Evolutionary conservation across 2,113 vertebrate species (phyloP).

Genomic region (Labeo rohita): DNA sequence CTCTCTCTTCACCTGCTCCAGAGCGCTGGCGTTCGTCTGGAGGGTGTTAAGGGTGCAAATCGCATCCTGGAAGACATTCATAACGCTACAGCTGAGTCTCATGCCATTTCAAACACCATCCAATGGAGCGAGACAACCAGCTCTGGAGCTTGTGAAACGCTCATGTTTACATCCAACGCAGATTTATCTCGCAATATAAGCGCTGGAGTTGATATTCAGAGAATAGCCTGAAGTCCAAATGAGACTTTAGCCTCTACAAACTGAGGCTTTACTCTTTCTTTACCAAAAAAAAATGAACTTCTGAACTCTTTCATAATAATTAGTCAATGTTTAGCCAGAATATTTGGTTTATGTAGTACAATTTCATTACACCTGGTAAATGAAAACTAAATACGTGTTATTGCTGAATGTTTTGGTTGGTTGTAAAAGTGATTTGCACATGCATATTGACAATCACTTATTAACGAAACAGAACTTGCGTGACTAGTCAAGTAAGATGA

Average conservation of each 20-base stretch:
- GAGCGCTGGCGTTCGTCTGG: constrained; percentile 88
- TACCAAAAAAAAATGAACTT: not conserved
- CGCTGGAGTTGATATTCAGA: not conserved
- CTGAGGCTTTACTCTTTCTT: not conserved
- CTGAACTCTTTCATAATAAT: constrained; percentile 32
- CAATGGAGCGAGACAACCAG: not conserved
- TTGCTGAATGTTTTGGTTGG: not conserved
- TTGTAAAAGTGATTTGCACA: not conserved
- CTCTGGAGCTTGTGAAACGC: not conserved
- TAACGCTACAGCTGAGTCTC: not conserved
- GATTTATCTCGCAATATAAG: not conserved
- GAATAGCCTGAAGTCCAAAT: not conserved
- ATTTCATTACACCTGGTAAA: not conserved
- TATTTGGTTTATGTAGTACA: not conserved
- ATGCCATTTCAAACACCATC: constrained; percentile 9
- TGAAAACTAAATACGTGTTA: not conserved
- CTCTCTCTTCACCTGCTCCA: constrained; percentile 85
- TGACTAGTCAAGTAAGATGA: not conserved
- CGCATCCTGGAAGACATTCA: constrained; percentile 81
- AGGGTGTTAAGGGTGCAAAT: constrained; percentile 91
- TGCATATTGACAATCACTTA: not conserved
- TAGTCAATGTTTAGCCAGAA: constrained; percentile 41
- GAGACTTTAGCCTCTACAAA: not conserved
- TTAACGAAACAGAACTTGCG: not conserved
- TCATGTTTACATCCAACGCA: not conserved